phyloP scores from a whole-genome alignment of 2,888 invertebrate species.

The Iphiclides podalirius region DNA sequence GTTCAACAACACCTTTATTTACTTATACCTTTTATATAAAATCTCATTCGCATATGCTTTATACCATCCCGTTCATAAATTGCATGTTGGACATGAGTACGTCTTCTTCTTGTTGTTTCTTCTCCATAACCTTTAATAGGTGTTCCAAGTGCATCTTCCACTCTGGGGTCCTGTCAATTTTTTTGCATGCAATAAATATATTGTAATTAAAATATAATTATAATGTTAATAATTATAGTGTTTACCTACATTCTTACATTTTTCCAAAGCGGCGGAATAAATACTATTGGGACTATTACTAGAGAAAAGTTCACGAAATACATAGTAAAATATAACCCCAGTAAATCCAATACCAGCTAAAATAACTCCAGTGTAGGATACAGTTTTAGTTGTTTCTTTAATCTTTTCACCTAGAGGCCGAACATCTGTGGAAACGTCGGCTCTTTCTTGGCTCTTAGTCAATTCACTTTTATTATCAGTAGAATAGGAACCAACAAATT shows the following conservation, averaged over 20 bases:
- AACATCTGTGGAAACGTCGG: slow-evolving; percentile 78
- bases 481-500: slow-evolving; percentile 49
- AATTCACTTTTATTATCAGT: slow-evolving; percentile 52
- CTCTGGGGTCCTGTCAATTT: slow-evolving; percentile 81
- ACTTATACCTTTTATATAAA: slow-evolving; percentile 92
- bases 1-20: slow-evolving; percentile 89
- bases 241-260: slow-evolving; percentile 83
- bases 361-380: slow-evolving; percentile 91
- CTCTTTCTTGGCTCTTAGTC: slow-evolving; percentile 57
- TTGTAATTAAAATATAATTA: slow-evolving; percentile 1
- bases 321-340: slow-evolving; percentile 89
- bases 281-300: slow-evolving; percentile 92
- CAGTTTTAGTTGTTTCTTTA: slow-evolving; percentile 94
- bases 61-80: slow-evolving; percentile 87
- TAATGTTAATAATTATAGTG: not conserved
- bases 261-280: slow-evolving; percentile 88
- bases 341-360: slow-evolving; percentile 90
- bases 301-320: slow-evolving; percentile 93
- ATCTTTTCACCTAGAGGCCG: slow-evolving; percentile 87
- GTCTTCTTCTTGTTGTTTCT: slow-evolving; percentile 88
- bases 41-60: slow-evolving; percentile 92
- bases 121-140: slow-evolving; percentile 95
- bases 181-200: slow-evolving; percentile 5
- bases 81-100: slow-evolving; percentile 91
- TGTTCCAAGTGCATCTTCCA: slow-evolving; percentile 91